Evolutionary conservation across 2,113 vertebrate genomes (phyloP), one percentile per base, ranked within the genome.

Genomic region (Oxygymnocypris stewartii): DNA sequence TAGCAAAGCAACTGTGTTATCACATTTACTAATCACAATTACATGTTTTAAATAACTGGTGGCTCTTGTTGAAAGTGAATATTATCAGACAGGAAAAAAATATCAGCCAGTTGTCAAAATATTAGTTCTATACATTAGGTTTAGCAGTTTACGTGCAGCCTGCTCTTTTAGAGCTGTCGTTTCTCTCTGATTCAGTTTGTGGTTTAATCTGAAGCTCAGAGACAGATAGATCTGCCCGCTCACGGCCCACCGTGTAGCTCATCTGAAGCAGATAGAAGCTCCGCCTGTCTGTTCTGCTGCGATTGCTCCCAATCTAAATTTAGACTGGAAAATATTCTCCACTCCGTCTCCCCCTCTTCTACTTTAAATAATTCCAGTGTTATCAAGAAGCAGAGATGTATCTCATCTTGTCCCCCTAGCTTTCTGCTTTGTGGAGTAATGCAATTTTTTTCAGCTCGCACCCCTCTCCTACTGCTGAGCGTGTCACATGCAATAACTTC

Each of bases 261-360:
- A 81, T 82, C 51, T n/a, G 77, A 82, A 80, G 88, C 90, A 74
- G 88, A 89, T 85, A 88, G 78, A 90, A 90, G 87, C 87, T 73
- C 31, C 20, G 57, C 87, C 89, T 89, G 87, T 42, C 79, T 89
- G 88, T 88, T 85, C 82, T 89, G 88, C 90, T 89, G 86, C 85
- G 89, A 92, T 93, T 89, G 78, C 91, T 91, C 87, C 89, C 86
- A 84, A 88, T 91, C 94, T 95, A 94, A 94, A 95, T 91, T 94
- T 94, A 95, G 93, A 92, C 78, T 74, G 87, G 63, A 89, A 89
- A 91, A 92, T 88, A 91, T 94, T 89, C 89, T 85, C 67, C 59
- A 37, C 75, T 83, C 73, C 51, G 79, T 84, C 85, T 40, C 89
- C 83, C 87, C 87, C 89, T 91, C 88, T 91, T 91, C 90, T 92